phyloP scores from a whole-genome alignment of 2,888 invertebrate species.

The Drosophila birchii region DNA sequence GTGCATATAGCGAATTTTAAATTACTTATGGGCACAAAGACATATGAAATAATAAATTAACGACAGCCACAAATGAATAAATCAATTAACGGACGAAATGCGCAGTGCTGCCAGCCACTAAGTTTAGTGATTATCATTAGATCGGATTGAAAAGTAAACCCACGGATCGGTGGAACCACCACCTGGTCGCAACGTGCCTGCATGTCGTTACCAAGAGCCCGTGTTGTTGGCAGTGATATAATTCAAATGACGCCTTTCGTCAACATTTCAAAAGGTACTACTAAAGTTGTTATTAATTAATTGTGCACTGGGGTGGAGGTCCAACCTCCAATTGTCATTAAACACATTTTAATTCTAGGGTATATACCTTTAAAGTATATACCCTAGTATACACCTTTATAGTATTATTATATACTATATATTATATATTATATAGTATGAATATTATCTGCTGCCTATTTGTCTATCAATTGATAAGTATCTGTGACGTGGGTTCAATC shows the following conservation, averaged over 20 bases:
- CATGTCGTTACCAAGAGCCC: constrained; percentile 13
- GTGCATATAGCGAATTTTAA: constrained; percentile 40
- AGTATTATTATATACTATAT: too few relatives aligned
- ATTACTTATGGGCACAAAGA: constrained; percentile 58
- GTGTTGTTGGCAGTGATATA: constrained; percentile 17
- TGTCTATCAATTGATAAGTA: constrained; percentile 4
- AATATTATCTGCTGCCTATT: not conserved
- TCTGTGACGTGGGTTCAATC: not conserved
- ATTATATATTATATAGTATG: too few relatives aligned
- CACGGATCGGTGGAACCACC: constrained; percentile 18
- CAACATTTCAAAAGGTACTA: constrained; percentile 6
- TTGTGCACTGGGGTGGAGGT: not conserved
- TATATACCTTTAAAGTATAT: too few relatives aligned
- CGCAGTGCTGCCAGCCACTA: constrained; percentile 39
- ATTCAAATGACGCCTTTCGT: constrained; percentile 39
- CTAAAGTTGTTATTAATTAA: not conserved
- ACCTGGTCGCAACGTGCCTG: constrained; percentile 37
- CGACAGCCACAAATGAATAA: constrained; percentile 43
- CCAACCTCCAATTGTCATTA: constrained; percentile 11
- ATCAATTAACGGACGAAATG: constrained; percentile 48
- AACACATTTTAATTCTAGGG: not conserved
- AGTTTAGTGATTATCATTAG: constrained; percentile 43
- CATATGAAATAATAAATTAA: constrained; percentile 29
- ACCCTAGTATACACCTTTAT: too few relatives aligned
- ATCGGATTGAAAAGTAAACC: constrained; percentile 20